Conservation (phyloP, 2,888 invertebrate species). For the Deladenus siricidicola region DNA sequence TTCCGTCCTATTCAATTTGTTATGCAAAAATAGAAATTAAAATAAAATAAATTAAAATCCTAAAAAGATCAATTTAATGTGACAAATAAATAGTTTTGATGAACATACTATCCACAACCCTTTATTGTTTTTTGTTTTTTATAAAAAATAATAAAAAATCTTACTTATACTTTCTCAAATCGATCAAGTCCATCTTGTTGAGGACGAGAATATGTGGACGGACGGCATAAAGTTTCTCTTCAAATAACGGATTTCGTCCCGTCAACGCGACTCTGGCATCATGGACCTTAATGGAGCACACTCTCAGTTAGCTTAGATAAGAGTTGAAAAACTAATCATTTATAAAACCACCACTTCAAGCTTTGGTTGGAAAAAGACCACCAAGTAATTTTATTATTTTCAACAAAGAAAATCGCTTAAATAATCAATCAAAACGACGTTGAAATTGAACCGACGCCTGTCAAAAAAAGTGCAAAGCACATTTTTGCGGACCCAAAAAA, state of each 20-base stretch:
- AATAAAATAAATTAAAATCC: neutral
- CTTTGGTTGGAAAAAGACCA: neutral
- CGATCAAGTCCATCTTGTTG: constrained; percentile 52
- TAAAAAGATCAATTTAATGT: neutral
- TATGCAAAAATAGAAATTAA: constrained; percentile 14
- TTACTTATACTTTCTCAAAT: constrained; percentile 44
- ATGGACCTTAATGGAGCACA: constrained; percentile 50
- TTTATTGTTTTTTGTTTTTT: too few relatives aligned
- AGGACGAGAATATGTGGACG: constrained; percentile 51
- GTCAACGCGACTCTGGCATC: constrained; percentile 52
- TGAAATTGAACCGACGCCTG: too few relatives aligned
- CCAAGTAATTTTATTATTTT: neutral
- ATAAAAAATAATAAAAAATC: neutral
- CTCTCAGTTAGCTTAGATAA: neutral
- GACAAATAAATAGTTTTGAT: neutral
- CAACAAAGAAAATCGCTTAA: too few relatives aligned
- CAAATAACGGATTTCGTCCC: constrained; percentile 50
- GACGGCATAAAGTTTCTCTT: constrained; percentile 36
- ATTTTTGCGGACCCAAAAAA: too few relatives aligned
- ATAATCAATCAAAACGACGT: too few relatives aligned
- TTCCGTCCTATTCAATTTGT: constrained; percentile 33
- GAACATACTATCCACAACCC: neutral
- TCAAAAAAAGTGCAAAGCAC: too few relatives aligned
- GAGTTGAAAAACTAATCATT: neutral
- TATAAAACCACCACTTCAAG: too few relatives aligned